These are phyloP conservation scores for Altica lythri DNA, from an alignment of 2,888 invertebrate species.

Conservation along the genomic window DNA sequence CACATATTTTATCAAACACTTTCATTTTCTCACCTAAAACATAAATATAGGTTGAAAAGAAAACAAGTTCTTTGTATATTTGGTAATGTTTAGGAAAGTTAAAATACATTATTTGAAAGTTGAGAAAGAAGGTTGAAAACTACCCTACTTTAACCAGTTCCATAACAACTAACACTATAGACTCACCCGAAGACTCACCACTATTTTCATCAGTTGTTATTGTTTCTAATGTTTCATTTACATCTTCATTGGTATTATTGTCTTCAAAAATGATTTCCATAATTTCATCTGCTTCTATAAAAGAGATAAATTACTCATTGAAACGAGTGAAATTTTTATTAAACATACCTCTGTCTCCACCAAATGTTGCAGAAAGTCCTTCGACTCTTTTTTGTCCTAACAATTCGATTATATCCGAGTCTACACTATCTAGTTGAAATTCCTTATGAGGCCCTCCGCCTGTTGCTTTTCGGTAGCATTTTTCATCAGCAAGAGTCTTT, in stretches of 20 bases:
- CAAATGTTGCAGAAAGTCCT: neutral
- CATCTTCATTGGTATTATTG: neutral
- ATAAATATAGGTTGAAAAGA: neutral
- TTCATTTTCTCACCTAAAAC: neutral
- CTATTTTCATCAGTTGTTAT: neutral
- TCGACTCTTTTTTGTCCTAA: slow-evolving; percentile 1
- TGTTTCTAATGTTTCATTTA: no score
- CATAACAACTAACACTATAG: neutral
- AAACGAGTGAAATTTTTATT: neutral
- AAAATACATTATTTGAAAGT: neutral
- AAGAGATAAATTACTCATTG: neutral
- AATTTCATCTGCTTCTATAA: neutral
- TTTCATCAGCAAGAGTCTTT: neutral
- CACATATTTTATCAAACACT: neutral
- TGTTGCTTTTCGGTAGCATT: slow-evolving; percentile 2
- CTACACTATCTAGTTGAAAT: neutral
- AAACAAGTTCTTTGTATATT: neutral
- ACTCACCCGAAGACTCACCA: no score
- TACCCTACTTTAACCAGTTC: neutral
- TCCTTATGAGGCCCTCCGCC: slow-evolving; percentile 1
- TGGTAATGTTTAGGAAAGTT: neutral
- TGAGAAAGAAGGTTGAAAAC: no score
- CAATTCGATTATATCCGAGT: neutral
- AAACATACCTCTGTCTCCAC: neutral
- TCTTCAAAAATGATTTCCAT: slow-evolving; percentile 4